phyloP scores from a whole-genome alignment of 2,113 vertebrate species.

The Gallinago media region DNA sequence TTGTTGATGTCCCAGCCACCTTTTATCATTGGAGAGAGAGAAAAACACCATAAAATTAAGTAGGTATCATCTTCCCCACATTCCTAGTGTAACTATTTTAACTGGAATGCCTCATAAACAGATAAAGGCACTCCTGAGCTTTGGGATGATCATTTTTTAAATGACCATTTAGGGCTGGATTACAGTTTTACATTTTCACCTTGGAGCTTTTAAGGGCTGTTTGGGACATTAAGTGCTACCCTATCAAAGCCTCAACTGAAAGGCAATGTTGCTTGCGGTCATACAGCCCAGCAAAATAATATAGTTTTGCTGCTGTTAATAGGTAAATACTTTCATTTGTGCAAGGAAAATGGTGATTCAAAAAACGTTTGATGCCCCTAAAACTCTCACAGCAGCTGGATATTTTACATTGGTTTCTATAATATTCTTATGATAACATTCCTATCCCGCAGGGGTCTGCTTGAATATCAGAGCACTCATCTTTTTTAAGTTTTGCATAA shows the following conservation, averaged over 20 bases:
- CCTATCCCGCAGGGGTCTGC: conserved; percentile 31
- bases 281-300: conserved; percentile 50
- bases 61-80: conserved; percentile 51
- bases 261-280: conserved; percentile 59
- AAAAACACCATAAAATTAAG: conserved; percentile 72
- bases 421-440: conserved; percentile 64
- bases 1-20: conserved; percentile 54
- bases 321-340: conserved; percentile 76
- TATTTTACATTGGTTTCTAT: conserved; percentile 69
- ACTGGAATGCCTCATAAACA: conserved; percentile 75
- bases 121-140: conserved; percentile 66
- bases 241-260: conserved; percentile 72
- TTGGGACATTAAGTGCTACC: conserved; percentile 70
- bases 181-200: conserved; percentile 79
- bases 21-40: conserved; percentile 53
- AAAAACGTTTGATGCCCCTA: conserved; percentile 50
- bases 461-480: conserved; percentile 62
- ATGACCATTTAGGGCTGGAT: conserved; percentile 71
- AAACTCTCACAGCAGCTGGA: conserved; percentile 60
- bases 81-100: conserved; percentile 75
- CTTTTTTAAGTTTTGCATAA: conserved; percentile 77
- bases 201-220: conserved; percentile 76
- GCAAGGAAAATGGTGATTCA: conserved; percentile 71
- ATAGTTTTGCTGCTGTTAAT: conserved; percentile 66
- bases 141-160: conserved; percentile 74